Percentiles rank a stretch among this genome's conserved stretches.
These are phyloP conservation scores for Mus caroli DNA, from an alignment of 2,797 vertebrate genomes.

Conservation along the genomic window DNA sequence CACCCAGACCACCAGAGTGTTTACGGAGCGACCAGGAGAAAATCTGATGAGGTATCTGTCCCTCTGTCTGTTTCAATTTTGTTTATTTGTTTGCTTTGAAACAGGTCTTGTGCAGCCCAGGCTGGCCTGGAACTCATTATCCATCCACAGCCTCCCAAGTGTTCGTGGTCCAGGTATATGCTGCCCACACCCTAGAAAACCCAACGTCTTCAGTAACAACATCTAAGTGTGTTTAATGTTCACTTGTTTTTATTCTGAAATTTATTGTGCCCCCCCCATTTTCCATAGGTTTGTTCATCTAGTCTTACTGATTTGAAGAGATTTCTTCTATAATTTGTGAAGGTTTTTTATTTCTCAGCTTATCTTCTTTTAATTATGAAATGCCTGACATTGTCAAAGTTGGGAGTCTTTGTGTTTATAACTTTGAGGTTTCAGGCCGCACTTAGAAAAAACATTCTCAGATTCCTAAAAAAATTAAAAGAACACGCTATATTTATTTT, in stretches of 20 bases:
- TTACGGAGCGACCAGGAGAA: neutral
- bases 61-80: neutral
- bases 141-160: neutral
- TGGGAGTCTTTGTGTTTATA: neutral
- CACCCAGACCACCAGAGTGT: neutral
- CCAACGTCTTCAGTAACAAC: neutral
- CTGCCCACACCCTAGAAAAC: neutral
- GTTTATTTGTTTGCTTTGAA: neutral
- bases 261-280: neutral
- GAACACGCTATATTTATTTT: constrained; percentile 44
- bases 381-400: neutral
- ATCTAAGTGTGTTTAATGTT: constrained; percentile 23
- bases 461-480: constrained; percentile 54
- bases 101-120: neutral
- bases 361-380: constrained; percentile 25
- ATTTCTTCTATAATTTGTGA: constrained; percentile 26
- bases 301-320: constrained; percentile 40
- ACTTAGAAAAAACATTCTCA: constrained; percentile 49
- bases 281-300: neutral
- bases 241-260: constrained; percentile 35
- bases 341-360: neutral
- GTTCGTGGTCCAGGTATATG: neutral
- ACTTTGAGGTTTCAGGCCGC: constrained; percentile 34
- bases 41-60: neutral
- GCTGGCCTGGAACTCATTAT: neutral